phyloP scores from a whole-genome alignment of 2,797 vertebrate species.

The Cyprinella venusta region DNA sequence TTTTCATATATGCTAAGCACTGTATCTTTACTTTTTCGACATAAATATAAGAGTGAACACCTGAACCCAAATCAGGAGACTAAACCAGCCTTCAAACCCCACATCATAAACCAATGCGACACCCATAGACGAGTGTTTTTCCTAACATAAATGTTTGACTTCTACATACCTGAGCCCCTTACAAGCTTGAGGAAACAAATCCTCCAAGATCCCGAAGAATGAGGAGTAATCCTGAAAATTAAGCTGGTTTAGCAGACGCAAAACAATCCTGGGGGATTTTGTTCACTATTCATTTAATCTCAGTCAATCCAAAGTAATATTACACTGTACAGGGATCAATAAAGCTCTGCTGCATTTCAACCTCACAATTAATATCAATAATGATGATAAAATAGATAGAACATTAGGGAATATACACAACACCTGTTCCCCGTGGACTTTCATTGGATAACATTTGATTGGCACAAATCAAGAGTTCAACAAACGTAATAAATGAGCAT shows the following conservation, averaged over 20 bases:
- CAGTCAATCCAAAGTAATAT: neutral
- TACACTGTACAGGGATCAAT: neutral
- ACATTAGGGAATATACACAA: neutral
- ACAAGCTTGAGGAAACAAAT: neutral
- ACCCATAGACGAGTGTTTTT: neutral
- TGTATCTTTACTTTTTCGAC: neutral
- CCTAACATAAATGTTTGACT: neutral
- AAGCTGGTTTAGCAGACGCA: neutral
- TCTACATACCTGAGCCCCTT: neutral
- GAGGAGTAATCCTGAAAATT: neutral
- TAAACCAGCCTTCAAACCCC: neutral
- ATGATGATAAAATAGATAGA: neutral
- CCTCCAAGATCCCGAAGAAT: neutral
- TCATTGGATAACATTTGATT: neutral
- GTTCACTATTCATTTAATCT: constrained; percentile 1
- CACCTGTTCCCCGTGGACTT: neutral
- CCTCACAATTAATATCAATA: neutral
- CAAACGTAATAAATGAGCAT: neutral
- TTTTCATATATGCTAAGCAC: too few species aligned
- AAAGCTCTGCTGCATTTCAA: constrained; percentile 4
- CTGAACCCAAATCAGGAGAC: too few species aligned
- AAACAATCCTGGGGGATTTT: neutral
- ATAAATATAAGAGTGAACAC: neutral
- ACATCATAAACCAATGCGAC: too few species aligned
- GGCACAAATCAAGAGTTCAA: neutral